Evolutionary conservation across 2,888 invertebrate genomes (phyloP).

Genomic region (Seira ritae): DNA sequence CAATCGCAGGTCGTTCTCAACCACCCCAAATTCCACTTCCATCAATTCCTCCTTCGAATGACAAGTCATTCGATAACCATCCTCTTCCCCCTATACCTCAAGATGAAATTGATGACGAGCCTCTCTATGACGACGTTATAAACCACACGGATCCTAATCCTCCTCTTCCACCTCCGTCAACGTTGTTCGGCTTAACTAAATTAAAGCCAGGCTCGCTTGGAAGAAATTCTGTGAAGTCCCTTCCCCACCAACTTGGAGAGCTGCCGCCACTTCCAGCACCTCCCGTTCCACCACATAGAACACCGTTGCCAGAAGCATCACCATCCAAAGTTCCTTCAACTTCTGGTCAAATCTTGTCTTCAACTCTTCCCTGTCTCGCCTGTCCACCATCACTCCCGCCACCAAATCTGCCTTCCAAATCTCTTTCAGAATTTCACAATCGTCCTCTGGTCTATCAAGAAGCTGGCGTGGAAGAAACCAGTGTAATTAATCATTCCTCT

Average conservation of each 20-base stretch:
- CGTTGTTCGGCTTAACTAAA: no score
- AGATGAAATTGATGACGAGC: conserved; percentile 40
- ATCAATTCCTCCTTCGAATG: conserved; percentile 25
- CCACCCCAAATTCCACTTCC: conserved; percentile 43
- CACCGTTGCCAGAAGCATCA: background rate
- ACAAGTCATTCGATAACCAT: background rate
- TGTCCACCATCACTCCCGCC: conserved; percentile 65
- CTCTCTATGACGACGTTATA: conserved; percentile 72
- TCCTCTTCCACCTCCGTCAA: conserved; percentile 32
- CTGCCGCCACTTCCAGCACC: conserved; percentile 54
- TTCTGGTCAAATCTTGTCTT: conserved; percentile 41
- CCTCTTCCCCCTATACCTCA: background rate
- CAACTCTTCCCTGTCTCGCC: conserved; percentile 62
- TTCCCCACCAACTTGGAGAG: conserved; percentile 45
- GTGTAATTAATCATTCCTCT: background rate
- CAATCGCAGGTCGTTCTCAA: conserved; percentile 12
- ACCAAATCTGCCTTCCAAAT: conserved; percentile 66
- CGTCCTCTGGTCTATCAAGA: conserved; percentile 64
- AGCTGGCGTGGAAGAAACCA: conserved; percentile 33
- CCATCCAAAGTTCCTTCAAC: conserved; percentile 17
- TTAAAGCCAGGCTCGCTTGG: conserved; percentile 30
- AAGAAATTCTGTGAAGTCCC: conserved; percentile 32
- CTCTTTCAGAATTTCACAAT: conserved; percentile 64
- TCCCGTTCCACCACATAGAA: conserved; percentile 53
- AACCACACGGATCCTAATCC: conserved; percentile 35